These are phyloP conservation scores for Caranx ignobilis DNA, from an alignment of 2,113 vertebrate genomes.

Conservation along the genomic window DNA sequence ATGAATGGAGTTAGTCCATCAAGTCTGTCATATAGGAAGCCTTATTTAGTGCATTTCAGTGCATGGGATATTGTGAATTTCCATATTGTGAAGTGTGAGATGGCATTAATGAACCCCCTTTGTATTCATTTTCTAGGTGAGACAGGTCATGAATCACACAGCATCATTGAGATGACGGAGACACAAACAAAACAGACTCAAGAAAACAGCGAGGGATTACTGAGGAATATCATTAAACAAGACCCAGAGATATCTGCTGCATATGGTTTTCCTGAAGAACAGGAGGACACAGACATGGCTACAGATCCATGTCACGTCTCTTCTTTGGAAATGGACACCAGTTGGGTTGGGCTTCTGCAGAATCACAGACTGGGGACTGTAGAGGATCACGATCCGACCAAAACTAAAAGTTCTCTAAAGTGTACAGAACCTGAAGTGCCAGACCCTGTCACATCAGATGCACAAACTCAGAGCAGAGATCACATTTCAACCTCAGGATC, in stretches of 20 bases:
- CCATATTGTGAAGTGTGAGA: background rate
- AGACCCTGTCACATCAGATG: constrained; percentile 33
- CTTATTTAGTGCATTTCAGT: background rate
- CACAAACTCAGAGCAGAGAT: constrained; percentile 36
- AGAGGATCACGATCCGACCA: constrained; percentile 36
- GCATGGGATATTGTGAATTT: background rate
- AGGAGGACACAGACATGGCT: constrained; percentile 25
- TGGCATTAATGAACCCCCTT: background rate
- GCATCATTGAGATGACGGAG: constrained; percentile 12
- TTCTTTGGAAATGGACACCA: constrained; percentile 30
- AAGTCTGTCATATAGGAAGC: background rate
- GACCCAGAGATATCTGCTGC: constrained; percentile 42
- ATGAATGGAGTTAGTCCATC: constrained; percentile 5
- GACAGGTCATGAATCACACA: constrained; percentile 28
- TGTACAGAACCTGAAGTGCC: constrained; percentile 1
- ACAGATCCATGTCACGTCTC: constrained; percentile 17
- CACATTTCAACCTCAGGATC: constrained; percentile 39
- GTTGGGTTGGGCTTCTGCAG: constrained; percentile 41
- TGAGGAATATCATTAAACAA: constrained; percentile 46
- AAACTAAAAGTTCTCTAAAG: constrained; percentile 18
- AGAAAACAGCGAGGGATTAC: constrained; percentile 60
- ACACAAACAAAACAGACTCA: constrained; percentile 31
- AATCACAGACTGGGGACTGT: constrained; percentile 36
- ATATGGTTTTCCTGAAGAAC: constrained; percentile 48
- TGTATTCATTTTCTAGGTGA: constrained; percentile 27